Evolutionary conservation across 2,888 invertebrate species (phyloP).

Genomic region (Euproctis similis): DNA sequence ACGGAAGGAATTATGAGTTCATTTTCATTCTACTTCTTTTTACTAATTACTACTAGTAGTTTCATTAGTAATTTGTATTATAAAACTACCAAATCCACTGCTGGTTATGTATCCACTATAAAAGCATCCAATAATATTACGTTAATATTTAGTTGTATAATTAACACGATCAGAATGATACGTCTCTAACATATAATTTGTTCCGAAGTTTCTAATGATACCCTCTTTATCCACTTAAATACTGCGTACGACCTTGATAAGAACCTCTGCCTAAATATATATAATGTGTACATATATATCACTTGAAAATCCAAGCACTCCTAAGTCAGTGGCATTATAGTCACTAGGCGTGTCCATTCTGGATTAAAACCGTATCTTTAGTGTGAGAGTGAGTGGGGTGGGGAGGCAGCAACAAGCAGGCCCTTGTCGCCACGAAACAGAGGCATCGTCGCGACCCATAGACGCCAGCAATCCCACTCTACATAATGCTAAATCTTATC

Average conservation of each 20-base stretch:
- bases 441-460: conserved; percentile 53
- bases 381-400: conserved; percentile 22
- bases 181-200: conserved; percentile 1
- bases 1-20: too few species aligned
- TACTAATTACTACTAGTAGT: too few species aligned
- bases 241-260: conserved; percentile 1
- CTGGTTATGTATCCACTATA: too few species aligned
- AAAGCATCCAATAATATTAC: too few species aligned
- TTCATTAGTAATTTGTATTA: too few species aligned
- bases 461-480: conserved; percentile 61
- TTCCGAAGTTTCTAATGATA: conserved; percentile 2
- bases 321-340: conserved; percentile 10
- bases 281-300: too few species aligned
- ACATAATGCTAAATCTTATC: conserved; percentile 59
- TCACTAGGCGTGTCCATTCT: conserved; percentile 22
- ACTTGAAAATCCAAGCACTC: conserved; percentile 11
- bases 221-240: conserved; percentile 4
- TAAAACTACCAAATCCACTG: too few species aligned
- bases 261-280: conserved; percentile 10
- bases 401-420: conserved; percentile 44
- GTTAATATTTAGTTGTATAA: too few species aligned
- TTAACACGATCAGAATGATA: too few species aligned
- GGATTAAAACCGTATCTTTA: conserved; percentile 30
- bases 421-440: conserved; percentile 35
- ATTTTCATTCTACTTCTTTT: too few species aligned